These are phyloP conservation scores for Ariopsis seemanni DNA, from an alignment of 2,113 vertebrate genomes.

Conservation along the genomic window DNA sequence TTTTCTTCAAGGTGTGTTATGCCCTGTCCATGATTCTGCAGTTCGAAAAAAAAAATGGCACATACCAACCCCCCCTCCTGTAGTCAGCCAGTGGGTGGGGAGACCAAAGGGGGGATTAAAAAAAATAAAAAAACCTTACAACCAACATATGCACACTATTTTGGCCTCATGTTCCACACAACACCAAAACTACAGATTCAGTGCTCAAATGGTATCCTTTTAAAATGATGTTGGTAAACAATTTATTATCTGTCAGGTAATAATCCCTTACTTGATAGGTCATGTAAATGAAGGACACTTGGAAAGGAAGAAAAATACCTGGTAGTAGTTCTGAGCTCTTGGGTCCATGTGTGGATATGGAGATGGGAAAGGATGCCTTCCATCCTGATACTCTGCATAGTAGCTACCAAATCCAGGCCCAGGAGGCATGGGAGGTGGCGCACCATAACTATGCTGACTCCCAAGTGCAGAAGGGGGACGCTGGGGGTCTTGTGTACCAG, in stretches of 20 bases:
- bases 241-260: not conserved
- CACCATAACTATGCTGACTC: constrained; percentile 75
- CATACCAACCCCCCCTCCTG: not conserved
- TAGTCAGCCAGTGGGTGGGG: not conserved
- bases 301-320: constrained; percentile 67
- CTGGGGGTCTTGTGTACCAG: constrained; percentile 68
- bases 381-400: constrained; percentile 74
- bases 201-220: not conserved
- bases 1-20: not conserved
- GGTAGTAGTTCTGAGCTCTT: constrained; percentile 82
- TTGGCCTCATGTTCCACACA: not conserved
- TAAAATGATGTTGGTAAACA: not conserved
- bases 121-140: not conserved
- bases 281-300: not conserved
- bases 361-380: constrained; percentile 70
- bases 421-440: constrained; percentile 56
- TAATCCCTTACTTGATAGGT: not conserved
- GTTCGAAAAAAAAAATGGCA: not conserved
- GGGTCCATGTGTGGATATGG: constrained; percentile 78
- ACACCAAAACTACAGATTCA: not conserved
- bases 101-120: not conserved
- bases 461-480: constrained; percentile 74
- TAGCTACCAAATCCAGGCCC: constrained; percentile 68
- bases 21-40: not conserved
- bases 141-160: not conserved